Evolutionary conservation across 2,113 vertebrate genomes (phyloP).

Genomic region (Alethe diademata): DNA sequence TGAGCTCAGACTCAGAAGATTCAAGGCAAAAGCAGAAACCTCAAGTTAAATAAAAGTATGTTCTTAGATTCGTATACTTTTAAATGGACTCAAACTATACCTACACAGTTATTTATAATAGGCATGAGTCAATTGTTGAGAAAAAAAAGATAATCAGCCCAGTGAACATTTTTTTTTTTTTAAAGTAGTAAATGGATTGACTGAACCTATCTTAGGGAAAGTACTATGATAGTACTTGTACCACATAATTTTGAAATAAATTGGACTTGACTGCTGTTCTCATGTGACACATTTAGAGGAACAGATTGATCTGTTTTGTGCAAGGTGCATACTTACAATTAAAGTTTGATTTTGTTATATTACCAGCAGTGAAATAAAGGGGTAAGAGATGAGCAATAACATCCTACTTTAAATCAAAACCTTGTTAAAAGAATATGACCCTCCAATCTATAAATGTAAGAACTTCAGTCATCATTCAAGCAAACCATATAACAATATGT

Average conservation of each 20-base stretch:
- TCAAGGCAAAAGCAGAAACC: constrained; percentile 16
- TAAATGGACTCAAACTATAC: background rate
- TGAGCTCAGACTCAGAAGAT: constrained; percentile 11
- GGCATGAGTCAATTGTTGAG: constrained; percentile 3
- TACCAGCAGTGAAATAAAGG: constrained; percentile 40
- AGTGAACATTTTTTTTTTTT: constrained; percentile 41
- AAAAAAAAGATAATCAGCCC: background rate
- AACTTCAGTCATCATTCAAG: background rate
- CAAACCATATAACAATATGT: background rate
- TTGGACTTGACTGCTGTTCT: constrained; percentile 65
- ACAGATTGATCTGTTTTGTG: constrained; percentile 73
- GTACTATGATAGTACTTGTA: constrained; percentile 14
- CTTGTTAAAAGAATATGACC: background rate
- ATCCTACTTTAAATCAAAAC: background rate
- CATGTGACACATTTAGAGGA: constrained; percentile 68
- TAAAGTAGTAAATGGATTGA: constrained; percentile 48
- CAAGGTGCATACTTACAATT: constrained; percentile 62
- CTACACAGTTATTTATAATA: constrained; percentile 15
- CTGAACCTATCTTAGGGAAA: constrained; percentile 42
- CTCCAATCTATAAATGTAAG: background rate
- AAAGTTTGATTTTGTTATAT: constrained; percentile 66
- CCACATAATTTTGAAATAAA: constrained; percentile 68
- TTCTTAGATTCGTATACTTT: background rate
- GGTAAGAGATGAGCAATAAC: background rate
- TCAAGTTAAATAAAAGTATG: background rate